phyloP scores from a whole-genome alignment of 2,888 invertebrate species.

The Synergus itoensis region DNA sequence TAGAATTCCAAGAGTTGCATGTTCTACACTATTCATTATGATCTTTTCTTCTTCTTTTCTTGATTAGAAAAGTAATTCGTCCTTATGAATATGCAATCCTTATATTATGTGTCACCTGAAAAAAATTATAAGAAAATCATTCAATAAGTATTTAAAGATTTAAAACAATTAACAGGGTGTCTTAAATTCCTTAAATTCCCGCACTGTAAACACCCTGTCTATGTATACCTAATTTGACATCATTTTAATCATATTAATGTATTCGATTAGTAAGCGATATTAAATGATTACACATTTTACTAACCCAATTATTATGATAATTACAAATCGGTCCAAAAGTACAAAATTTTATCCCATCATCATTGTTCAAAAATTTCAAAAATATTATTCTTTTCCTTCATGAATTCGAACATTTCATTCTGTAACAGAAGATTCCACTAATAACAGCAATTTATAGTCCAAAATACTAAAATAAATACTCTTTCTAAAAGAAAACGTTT shows the following conservation, averaged over 20 bases:
- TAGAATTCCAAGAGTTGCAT: conserved; percentile 36
- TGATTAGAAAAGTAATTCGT: neutral
- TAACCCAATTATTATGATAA: neutral
- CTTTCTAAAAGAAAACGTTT: no score
- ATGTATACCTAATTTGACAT: neutral
- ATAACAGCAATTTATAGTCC: neutral
- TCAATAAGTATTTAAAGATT: no score
- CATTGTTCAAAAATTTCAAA: neutral
- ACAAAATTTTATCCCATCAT: neutral
- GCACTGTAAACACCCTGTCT: no score
- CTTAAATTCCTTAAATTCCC: no score
- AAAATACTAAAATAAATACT: neutral
- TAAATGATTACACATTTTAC: neutral
- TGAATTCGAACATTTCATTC: neutral
- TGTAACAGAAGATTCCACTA: neutral
- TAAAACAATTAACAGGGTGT: no score
- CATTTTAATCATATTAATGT: neutral
- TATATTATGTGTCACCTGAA: neutral
- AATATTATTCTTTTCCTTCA: neutral
- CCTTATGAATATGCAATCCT: neutral
- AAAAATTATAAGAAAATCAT: neutral
- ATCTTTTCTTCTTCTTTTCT: neutral
- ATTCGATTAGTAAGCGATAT: neutral
- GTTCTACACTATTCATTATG: conserved; percentile 49
- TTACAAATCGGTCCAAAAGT: neutral